Conservation (phyloP, 2,113 vertebrate species). For the Nothoprocta pentlandii region DNA sequence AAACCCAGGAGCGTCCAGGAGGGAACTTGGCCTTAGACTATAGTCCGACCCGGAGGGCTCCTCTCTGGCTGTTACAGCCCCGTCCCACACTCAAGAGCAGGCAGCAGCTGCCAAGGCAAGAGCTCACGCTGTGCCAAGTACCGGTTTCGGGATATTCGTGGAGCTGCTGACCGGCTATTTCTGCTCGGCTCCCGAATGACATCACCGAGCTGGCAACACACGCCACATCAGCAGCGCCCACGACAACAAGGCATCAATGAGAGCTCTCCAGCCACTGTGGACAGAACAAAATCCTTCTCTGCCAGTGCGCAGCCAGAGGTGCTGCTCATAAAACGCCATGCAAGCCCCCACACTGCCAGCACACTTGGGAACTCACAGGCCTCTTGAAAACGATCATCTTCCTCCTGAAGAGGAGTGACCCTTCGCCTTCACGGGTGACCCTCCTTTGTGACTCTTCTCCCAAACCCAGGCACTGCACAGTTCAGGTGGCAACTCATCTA, state of each 20-base stretch:
- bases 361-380: fast-evolving
- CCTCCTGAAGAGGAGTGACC: not conserved
- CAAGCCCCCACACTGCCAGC: not conserved
- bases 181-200: not conserved
- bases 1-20: not conserved
- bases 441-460: not conserved
- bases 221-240: not conserved
- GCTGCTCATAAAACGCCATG: too few species aligned
- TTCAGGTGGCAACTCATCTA: not conserved
- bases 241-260: not conserved
- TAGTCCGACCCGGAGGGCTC: not conserved
- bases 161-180: not conserved
- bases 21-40: not conserved
- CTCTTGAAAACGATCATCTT: not conserved
- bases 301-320: not conserved
- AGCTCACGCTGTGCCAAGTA: not conserved
- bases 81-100: not conserved
- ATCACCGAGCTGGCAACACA: not conserved
- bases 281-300: not conserved
- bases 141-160: not conserved
- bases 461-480: not conserved
- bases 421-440: not conserved
- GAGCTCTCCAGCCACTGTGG: not conserved
- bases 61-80: not conserved
- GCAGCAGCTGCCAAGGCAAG: not conserved